These are phyloP conservation scores for Tetheella fluctuosa DNA, from an alignment of 2,888 invertebrate genomes.

Conservation along the genomic window DNA sequence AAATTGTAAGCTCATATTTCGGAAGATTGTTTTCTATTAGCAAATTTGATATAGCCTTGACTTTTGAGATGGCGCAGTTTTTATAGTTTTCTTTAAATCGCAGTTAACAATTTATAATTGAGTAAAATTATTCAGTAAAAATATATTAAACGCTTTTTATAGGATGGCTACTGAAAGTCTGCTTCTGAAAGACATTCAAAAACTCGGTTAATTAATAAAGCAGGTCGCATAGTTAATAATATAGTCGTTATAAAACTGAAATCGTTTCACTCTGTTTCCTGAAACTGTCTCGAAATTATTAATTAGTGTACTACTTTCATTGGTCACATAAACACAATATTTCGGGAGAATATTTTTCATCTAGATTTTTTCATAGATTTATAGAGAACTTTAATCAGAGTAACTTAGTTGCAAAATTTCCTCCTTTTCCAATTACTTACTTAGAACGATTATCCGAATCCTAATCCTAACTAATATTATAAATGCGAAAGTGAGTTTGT, in stretches of 20 bases:
- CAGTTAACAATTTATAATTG: background rate
- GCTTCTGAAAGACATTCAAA: background rate
- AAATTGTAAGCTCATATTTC: no score
- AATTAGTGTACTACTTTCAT: conserved; percentile 38
- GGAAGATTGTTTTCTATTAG: no score
- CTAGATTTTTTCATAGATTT: background rate
- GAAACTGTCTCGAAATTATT: conserved; percentile 31
- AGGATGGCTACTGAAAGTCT: background rate
- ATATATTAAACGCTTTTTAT: no score
- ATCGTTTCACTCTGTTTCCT: conserved; percentile 45
- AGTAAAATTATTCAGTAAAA: no score
- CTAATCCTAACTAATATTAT: no score
- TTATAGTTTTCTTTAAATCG: background rate
- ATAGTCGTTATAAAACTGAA: conserved; percentile 41
- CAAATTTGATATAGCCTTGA: background rate
- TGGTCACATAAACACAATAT: conserved; percentile 6
- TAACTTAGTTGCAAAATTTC: no score
- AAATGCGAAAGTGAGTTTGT: no score
- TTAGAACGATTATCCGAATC: no score
- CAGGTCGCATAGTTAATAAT: conserved; percentile 28
- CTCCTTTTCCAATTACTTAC: no score
- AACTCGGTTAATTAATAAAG: conserved; percentile 4
- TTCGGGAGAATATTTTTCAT: background rate
- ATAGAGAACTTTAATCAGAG: no score
- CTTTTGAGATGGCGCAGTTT: background rate